A percentile compares a stretch with the other conserved stretches of the same genome.
Conservation (phyloP, 2,888 invertebrate species). For the Listrodromus nycthemerus region DNA sequence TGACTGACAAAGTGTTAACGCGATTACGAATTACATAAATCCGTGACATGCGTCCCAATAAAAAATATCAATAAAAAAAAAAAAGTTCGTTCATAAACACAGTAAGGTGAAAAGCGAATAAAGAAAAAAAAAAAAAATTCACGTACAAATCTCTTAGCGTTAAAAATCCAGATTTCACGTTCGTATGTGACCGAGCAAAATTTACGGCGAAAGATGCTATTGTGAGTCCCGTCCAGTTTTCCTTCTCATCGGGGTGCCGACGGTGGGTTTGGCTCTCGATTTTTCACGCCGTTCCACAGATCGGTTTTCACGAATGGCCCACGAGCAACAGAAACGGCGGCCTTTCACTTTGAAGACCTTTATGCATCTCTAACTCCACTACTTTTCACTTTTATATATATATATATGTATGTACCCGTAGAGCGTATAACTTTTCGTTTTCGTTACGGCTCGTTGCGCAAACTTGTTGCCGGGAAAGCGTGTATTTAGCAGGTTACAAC, state of each 20-base stretch:
- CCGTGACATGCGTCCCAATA: not conserved
- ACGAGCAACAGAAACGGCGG: conserved; percentile 38
- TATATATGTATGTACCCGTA: not conserved
- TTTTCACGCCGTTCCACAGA: conserved; percentile 58
- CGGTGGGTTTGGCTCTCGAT: conserved; percentile 56
- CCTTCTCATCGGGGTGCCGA: conserved; percentile 13
- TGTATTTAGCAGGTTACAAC: conserved; percentile 8
- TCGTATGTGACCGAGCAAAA: conserved; percentile 7
- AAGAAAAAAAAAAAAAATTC: not conserved
- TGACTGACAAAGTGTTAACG: too few species aligned
- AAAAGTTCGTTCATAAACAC: not conserved
- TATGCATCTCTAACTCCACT: conserved; percentile 4
- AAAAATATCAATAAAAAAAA: not conserved
- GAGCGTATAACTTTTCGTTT: conserved; percentile 35
- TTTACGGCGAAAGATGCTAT: conserved; percentile 24
- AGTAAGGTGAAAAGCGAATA: not conserved
- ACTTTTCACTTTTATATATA: conserved; percentile 21
- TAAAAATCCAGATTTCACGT: conserved; percentile 11
- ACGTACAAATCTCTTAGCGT: too few species aligned
- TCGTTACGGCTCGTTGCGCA: conserved; percentile 64
- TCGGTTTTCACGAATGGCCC: conserved; percentile 47
- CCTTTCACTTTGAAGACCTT: conserved; percentile 58
- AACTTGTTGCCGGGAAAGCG: conserved; percentile 36
- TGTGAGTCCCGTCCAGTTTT: conserved; percentile 17
- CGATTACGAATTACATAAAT: conserved; percentile 74